phyloP scores from a whole-genome alignment of 2,888 invertebrate species.

The Amphiduros pacificus region DNA sequence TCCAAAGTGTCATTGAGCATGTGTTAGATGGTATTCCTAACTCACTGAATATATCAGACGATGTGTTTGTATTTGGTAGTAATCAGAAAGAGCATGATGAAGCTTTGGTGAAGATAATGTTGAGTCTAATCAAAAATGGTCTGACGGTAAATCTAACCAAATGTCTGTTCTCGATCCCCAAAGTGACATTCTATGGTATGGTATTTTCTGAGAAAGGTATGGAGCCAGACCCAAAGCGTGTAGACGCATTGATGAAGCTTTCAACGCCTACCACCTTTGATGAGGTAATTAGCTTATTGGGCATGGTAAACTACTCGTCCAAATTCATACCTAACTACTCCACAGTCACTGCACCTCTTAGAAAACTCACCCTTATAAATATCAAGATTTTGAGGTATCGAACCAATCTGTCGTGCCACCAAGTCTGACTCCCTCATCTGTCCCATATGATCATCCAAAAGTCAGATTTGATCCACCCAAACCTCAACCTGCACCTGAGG shows the following conservation, averaged over 20 bases:
- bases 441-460: too few species aligned
- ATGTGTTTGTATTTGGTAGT: slow-evolving; percentile 46
- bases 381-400: too few species aligned
- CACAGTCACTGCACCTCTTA: not conserved
- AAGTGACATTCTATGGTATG: not conserved
- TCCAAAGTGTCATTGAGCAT: slow-evolving; percentile 42
- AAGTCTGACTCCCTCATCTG: too few species aligned
- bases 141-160: not conserved
- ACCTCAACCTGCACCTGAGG: too few species aligned
- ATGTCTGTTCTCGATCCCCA: not conserved
- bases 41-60: slow-evolving; percentile 53
- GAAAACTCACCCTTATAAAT: too few species aligned
- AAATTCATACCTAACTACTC: not conserved
- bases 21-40: slow-evolving; percentile 44
- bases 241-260: not conserved
- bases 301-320: not conserved
- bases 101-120: not conserved
- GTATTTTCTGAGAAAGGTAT: not conserved
- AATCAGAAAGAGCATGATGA: not conserved
- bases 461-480: too few species aligned
- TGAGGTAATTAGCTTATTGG: not conserved
- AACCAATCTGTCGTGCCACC: too few species aligned
- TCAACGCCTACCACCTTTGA: not conserved
- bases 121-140: not conserved
- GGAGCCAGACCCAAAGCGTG: not conserved